phyloP scores from a whole-genome alignment of 2,888 invertebrate species.

The Margaritifera margaritifera region DNA sequence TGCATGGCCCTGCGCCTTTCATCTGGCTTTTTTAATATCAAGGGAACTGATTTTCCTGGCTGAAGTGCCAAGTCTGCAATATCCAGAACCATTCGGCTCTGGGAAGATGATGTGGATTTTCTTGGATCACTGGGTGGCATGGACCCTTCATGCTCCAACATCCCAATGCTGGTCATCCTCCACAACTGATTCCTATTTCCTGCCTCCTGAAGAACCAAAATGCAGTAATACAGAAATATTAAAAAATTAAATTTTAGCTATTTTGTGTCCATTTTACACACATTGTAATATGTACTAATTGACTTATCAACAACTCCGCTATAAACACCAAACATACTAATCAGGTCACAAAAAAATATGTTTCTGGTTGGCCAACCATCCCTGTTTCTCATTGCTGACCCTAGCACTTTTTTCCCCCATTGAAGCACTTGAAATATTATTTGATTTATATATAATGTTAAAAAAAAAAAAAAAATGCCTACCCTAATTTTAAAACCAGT shows the following conservation, averaged over 20 bases:
- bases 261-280: neutral
- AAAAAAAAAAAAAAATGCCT: no score
- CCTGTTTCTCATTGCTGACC: no score
- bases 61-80: slow-evolving; percentile 90
- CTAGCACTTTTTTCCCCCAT: no score
- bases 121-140: slow-evolving; percentile 74
- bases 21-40: slow-evolving; percentile 89
- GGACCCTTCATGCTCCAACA: slow-evolving; percentile 93
- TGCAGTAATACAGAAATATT: no score
- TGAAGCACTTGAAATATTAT: no score
- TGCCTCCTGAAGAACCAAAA: slow-evolving; percentile 55
- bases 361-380: no score
- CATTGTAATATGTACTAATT: no score
- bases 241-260: neutral
- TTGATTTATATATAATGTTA: no score
- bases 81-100: slow-evolving; percentile 82
- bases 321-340: no score
- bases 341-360: no score
- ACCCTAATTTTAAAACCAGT: no score
- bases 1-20: slow-evolving; percentile 89
- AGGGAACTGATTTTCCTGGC: slow-evolving; percentile 83
- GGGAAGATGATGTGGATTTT: slow-evolving; percentile 37
- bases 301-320: no score
- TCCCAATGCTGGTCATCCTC: slow-evolving; percentile 91
- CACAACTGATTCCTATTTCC: slow-evolving; percentile 84